Percentiles rank a stretch among this genome's conserved stretches.
Conservation (phyloP, 2,113 vertebrate genomes). For the Lampris megalopsis region DNA sequence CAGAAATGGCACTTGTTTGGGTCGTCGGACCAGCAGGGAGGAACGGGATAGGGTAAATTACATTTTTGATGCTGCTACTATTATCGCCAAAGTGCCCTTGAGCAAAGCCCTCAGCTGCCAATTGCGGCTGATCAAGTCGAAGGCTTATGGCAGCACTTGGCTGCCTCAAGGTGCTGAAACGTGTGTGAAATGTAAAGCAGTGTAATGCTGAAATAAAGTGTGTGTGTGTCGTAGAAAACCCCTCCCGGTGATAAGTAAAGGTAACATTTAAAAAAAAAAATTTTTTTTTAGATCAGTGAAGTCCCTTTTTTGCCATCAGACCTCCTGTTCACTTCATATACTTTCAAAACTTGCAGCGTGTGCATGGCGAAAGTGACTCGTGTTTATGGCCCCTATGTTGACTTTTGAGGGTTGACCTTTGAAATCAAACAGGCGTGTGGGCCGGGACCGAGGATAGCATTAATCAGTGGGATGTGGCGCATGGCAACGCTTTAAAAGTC, state of each 20-base stretch:
- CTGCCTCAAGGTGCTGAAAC: too few species aligned
- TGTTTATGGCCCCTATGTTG: constrained; percentile 79
- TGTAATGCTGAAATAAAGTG: too few species aligned
- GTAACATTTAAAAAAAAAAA: too few species aligned
- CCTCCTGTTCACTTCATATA: constrained; percentile 26
- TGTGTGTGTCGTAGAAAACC: too few species aligned
- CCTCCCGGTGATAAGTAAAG: too few species aligned
- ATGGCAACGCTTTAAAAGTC: constrained; percentile 83
- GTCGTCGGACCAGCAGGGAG: too few species aligned
- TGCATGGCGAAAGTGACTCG: constrained; percentile 71
- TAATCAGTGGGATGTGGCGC: constrained; percentile 81
- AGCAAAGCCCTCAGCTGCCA: too few species aligned
- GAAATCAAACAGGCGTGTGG: constrained; percentile 71
- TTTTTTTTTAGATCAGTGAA: not conserved
- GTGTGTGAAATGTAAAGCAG: too few species aligned
- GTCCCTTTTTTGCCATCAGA: constrained; percentile 3
- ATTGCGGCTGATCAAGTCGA: not conserved
- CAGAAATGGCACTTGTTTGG: too few species aligned
- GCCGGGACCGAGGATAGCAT: constrained; percentile 73
- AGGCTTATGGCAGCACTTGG: not conserved
- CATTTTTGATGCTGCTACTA: too few species aligned
- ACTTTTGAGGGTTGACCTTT: constrained; percentile 85
- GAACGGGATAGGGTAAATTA: too few species aligned
- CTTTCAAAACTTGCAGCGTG: constrained; percentile 36
- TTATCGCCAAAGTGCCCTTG: too few species aligned